Evolutionary conservation across 2,113 vertebrate genomes (phyloP).

Genomic region (Dissostichus mawsoni): DNA sequence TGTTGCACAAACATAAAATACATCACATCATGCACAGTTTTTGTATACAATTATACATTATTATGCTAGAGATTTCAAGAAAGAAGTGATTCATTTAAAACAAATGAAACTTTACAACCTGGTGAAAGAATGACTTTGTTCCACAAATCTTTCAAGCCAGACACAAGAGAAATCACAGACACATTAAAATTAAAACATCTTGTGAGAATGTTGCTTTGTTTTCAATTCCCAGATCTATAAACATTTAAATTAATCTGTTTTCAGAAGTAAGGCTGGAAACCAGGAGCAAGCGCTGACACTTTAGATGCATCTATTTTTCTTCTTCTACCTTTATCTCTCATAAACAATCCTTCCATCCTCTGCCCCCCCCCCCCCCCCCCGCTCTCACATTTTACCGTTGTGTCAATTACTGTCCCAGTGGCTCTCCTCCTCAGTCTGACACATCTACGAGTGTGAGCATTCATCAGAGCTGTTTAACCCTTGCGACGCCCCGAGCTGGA

Average conservation of each 20-base stretch:
- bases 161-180: slow-evolving; percentile 35
- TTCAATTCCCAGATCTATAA: slow-evolving; percentile 47
- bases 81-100: background rate
- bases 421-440: slow-evolving; percentile 70
- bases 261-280: slow-evolving; percentile 41
- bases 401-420: slow-evolving; percentile 63
- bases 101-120: slow-evolving; percentile 5
- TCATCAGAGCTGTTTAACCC: slow-evolving; percentile 75
- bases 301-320: slow-evolving; percentile 42
- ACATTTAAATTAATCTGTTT: slow-evolving; percentile 63
- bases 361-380: slow-evolving; percentile 5
- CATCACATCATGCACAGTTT: background rate
- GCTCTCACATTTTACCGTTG: slow-evolving; percentile 47
- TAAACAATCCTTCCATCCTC: slow-evolving; percentile 47
- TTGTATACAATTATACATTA: slow-evolving; percentile 5
- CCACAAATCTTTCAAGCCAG: slow-evolving; percentile 16
- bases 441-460: slow-evolving; percentile 65
- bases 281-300: slow-evolving; percentile 52
- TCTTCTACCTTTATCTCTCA: slow-evolving; percentile 45
- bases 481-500: slow-evolving; percentile 60
- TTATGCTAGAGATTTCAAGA: slow-evolving; percentile 10
- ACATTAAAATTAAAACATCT: slow-evolving; percentile 40
- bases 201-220: slow-evolving; percentile 50
- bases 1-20: background rate
- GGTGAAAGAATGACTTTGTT: slow-evolving; percentile 46